Evolutionary conservation across 2,113 vertebrate species (phyloP).

Genomic region (Brachyistius frenatus): DNA sequence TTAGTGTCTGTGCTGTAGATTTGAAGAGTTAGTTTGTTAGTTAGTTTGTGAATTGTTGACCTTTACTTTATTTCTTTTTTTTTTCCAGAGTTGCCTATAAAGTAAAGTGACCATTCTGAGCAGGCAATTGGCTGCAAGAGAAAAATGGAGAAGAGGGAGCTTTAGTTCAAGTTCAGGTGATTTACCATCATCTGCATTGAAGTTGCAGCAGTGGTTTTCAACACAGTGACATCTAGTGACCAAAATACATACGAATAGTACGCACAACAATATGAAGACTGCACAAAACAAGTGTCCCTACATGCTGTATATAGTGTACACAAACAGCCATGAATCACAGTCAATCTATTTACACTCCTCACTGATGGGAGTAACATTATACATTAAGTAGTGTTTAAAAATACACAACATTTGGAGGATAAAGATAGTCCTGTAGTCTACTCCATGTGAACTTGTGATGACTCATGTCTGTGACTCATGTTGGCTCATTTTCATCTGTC

Average conservation of each 20-base stretch:
- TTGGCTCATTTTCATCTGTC: not conserved
- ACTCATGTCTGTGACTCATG: constrained; percentile 1
- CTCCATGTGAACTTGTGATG: not conserved
- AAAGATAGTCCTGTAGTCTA: not conserved
- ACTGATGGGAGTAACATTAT: constrained; percentile 1
- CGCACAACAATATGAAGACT: not conserved
- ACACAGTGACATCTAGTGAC: not conserved
- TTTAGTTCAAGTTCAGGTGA: constrained; percentile 7
- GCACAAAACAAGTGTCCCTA: not conserved
- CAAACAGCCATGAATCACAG: not conserved
- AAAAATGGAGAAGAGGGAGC: constrained; percentile 8
- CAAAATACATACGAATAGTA: not conserved
- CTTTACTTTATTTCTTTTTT: constrained; percentile 13
- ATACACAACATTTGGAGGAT: constrained; percentile 19
- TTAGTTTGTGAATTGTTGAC: constrained; percentile 43
- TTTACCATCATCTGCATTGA: constrained; percentile 3
- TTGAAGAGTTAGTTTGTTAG: constrained; percentile 24
- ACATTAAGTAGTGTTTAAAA: constrained; percentile 10
- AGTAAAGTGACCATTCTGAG: constrained; percentile 31
- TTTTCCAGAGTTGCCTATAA: not conserved
- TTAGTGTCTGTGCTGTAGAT: not conserved
- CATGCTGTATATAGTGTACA: not conserved
- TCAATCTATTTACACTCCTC: not conserved
- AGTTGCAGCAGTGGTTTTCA: not conserved
- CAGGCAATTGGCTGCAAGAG: not conserved